Conservation (phyloP, 2,797 vertebrate genomes). For the Halcyon smyrnensis region DNA sequence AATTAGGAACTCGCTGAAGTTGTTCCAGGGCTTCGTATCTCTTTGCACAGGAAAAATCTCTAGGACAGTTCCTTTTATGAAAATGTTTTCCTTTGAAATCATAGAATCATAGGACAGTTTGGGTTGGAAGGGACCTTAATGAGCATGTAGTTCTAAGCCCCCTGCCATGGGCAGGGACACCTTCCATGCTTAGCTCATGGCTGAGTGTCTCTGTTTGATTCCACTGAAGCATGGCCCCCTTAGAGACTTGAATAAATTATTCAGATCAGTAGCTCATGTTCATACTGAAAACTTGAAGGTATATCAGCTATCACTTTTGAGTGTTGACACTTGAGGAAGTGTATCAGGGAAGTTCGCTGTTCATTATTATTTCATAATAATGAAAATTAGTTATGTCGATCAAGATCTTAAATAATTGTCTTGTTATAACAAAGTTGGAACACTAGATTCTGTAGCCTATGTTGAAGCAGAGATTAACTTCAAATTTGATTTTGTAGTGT, state of each 20-base stretch:
- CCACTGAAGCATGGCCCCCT: not conserved
- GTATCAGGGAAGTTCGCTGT: not conserved
- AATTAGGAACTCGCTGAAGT: too few species aligned
- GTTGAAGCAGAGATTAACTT: not conserved
- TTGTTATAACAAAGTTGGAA: not conserved
- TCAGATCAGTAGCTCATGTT: not conserved
- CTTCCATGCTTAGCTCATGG: too few species aligned
- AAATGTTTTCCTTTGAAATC: not conserved
- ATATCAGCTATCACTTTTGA: not conserved
- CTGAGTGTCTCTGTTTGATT: rapidly evolving
- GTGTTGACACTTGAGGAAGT: not conserved
- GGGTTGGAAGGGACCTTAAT: too few species aligned
- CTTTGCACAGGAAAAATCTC: not conserved
- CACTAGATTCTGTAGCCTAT: not conserved
- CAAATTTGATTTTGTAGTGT: not conserved
- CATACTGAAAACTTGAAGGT: not conserved
- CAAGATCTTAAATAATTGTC: not conserved
- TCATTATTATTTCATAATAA: too few species aligned
- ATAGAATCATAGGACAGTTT: not conserved
- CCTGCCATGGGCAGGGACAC: too few species aligned
- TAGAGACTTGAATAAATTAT: not conserved
- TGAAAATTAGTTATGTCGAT: not conserved
- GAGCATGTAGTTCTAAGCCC: too few species aligned
- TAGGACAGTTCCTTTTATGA: not conserved
- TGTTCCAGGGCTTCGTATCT: not conserved